Conservation (phyloP, 2,888 invertebrate species). For the Tholera decimalis region DNA sequence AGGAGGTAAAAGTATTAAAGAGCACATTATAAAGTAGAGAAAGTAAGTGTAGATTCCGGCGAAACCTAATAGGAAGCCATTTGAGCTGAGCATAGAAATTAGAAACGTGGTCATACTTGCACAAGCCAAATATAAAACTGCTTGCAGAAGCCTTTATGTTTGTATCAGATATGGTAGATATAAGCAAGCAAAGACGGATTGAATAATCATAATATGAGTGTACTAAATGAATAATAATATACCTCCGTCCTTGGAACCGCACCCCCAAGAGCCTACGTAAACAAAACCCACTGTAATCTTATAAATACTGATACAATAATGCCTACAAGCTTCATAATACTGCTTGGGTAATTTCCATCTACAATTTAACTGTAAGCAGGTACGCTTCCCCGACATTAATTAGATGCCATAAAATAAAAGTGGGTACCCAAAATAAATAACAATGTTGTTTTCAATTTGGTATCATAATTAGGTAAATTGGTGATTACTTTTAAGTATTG, state of each 20-base stretch:
- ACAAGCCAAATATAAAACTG: too few relatives aligned
- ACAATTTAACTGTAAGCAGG: constrained; percentile 2
- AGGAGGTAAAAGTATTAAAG: too few relatives aligned
- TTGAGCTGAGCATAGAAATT: too few relatives aligned
- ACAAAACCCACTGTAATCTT: constrained; percentile 45
- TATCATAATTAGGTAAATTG: constrained; percentile 13
- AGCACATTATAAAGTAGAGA: too few relatives aligned
- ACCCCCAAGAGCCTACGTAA: constrained; percentile 31
- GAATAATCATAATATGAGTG: background rate
- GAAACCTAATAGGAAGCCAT: too few relatives aligned
- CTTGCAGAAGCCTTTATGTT: background rate
- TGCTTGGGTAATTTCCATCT: constrained; percentile 7
- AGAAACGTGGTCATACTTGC: too few relatives aligned
- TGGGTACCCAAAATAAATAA: constrained; percentile 5
- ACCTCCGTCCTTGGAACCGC: constrained; percentile 3
- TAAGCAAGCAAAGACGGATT: background rate
- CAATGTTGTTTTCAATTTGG: constrained; percentile 5
- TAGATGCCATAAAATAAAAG: constrained; percentile 27
- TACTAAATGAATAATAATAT: constrained; percentile 22
- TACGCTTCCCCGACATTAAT: constrained; percentile 6
- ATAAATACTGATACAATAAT: constrained; percentile 43
- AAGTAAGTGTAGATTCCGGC: too few relatives aligned
- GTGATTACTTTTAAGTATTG: constrained; percentile 24
- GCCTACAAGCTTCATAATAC: constrained; percentile 31
- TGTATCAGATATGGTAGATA: background rate